A percentile compares a stretch with the other conserved stretches of the same genome.
Evolutionary conservation across 2,888 invertebrate species (phyloP).

Genomic region (Chloroclysta siterata): DNA sequence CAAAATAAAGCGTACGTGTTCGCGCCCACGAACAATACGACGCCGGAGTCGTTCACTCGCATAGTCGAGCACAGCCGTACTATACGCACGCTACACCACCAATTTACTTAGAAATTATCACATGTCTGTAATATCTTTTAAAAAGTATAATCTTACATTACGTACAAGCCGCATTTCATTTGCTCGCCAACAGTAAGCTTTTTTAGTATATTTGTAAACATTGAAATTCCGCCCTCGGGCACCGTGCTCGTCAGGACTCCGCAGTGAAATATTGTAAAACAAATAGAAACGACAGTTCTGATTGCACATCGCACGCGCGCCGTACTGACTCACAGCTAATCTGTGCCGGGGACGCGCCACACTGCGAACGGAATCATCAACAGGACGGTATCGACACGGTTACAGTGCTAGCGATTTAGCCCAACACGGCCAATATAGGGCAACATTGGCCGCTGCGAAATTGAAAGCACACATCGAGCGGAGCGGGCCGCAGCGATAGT

Average conservation of each 20-base stretch:
- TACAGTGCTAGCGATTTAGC: background rate
- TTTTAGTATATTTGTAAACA: conserved; percentile 6
- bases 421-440: background rate
- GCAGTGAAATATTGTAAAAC: conserved; percentile 18
- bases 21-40: too few species aligned
- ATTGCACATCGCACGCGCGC: conserved; percentile 14
- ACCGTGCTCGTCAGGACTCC: conserved; percentile 3
- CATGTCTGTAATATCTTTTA: too few species aligned
- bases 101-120: too few species aligned
- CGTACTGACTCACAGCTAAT: background rate
- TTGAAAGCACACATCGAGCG: conserved; percentile 14
- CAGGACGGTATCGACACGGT: background rate
- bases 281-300: conserved; percentile 23
- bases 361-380: background rate
- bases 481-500: background rate
- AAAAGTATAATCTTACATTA: too few species aligned
- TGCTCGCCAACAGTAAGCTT: conserved; percentile 10
- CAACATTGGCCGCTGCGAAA: conserved; percentile 5
- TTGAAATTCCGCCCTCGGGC: too few species aligned
- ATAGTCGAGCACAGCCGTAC: too few species aligned
- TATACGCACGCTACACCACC: too few species aligned
- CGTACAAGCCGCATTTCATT: too few species aligned
- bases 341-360: conserved; percentile 2
- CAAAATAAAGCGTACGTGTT: too few species aligned
- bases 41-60: too few species aligned